A percentile compares a stretch with the other conserved stretches of the same genome.
phyloP scores from a whole-genome alignment of 2,797 vertebrate species.

The Lemur catta region DNA sequence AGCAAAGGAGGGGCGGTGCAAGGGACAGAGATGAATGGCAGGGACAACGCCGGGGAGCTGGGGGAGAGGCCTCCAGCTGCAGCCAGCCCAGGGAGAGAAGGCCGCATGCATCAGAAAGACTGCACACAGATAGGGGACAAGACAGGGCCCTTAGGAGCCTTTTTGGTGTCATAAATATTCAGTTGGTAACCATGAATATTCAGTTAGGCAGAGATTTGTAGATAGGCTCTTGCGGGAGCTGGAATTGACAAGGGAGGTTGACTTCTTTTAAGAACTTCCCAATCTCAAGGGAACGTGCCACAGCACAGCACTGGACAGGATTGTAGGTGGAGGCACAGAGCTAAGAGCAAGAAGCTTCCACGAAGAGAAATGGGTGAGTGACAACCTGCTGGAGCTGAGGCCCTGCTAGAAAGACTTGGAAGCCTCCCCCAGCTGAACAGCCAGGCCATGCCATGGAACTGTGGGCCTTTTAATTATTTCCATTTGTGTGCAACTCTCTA shows the following conservation, averaged over 20 bases:
- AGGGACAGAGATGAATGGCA: background rate
- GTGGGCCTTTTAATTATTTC: background rate
- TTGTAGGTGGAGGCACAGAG: background rate
- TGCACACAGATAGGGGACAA: background rate
- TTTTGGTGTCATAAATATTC: slow-evolving; percentile 57
- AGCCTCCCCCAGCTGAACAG: background rate
- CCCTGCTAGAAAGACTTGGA: background rate
- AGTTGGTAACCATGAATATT: slow-evolving; percentile 64
- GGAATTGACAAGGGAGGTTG: background rate
- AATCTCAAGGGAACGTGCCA: background rate
- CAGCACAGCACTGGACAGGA: background rate
- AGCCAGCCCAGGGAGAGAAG: background rate
- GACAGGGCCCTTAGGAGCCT: background rate
- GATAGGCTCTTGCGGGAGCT: slow-evolving; percentile 26
- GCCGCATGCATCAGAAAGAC: background rate
- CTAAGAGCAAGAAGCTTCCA: background rate
- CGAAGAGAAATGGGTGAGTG: background rate
- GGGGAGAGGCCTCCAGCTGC: background rate
- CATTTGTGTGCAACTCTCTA: background rate
- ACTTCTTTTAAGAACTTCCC: slow-evolving; percentile 29
- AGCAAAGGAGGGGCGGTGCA: background rate
- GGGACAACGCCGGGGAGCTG: rapidly evolving
- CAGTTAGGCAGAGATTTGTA: slow-evolving; percentile 26
- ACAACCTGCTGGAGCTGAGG: background rate
- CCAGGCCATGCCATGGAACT: background rate